These are phyloP conservation scores for Drosophila pandora DNA, from an alignment of 1,140 invertebrate genomes.

Conservation along the genomic window DNA sequence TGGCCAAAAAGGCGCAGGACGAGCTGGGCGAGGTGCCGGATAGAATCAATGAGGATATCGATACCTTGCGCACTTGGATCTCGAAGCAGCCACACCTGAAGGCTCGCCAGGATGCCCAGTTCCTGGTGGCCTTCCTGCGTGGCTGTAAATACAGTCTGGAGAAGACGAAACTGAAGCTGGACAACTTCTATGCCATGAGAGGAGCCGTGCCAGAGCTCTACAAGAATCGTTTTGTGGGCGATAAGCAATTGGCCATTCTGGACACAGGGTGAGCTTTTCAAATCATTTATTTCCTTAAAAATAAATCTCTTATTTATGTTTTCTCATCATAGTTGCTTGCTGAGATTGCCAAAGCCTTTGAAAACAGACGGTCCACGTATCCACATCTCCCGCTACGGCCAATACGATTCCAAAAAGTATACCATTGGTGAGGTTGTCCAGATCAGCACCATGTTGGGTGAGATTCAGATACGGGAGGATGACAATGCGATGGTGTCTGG, in stretches of 20 bases:
- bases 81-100: constrained; percentile 87
- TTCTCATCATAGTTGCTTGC: constrained; percentile 50
- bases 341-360: constrained; percentile 79
- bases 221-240: constrained; percentile 75
- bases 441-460: constrained; percentile 84
- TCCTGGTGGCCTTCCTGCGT: constrained; percentile 86
- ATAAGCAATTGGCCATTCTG: constrained; percentile 69
- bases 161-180: constrained; percentile 87
- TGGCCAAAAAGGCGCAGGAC: constrained; percentile 84
- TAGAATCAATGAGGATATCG: constrained; percentile 85
- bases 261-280: constrained; percentile 60
- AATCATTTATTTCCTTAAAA: not conserved
- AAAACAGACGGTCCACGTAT: constrained; percentile 84
- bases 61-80: constrained; percentile 87
- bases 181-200: constrained; percentile 87
- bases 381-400: constrained; percentile 84
- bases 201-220: constrained; percentile 86
- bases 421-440: constrained; percentile 81
- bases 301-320: not conserved
- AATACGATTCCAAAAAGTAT: constrained; percentile 84
- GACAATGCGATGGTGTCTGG: constrained; percentile 83
- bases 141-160: constrained; percentile 89
- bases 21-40: constrained; percentile 87
- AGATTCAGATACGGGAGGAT: constrained; percentile 84
- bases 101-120: constrained; percentile 85